Evolutionary conservation across 2,888 invertebrate genomes (phyloP).

Genomic region (Helobdella robusta): DNA sequence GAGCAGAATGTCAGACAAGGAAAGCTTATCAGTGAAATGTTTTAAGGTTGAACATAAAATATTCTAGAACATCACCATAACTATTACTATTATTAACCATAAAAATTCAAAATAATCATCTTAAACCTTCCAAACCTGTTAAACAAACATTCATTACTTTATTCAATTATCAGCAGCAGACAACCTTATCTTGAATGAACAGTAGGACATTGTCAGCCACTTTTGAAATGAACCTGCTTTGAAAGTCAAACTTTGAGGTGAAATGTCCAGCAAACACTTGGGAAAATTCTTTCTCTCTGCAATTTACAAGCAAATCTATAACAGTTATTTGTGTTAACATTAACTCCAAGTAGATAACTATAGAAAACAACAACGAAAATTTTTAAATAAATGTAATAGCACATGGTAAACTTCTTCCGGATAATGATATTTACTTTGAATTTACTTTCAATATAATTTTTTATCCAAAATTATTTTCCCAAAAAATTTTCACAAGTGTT

Average conservation of each 20-base stretch:
- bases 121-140: background rate
- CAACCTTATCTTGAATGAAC: conserved; percentile 22
- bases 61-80: background rate
- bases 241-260: background rate
- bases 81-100: background rate
- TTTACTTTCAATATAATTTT: no score
- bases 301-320: no score
- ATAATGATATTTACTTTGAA: no score
- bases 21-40: conserved; percentile 4
- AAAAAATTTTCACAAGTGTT: no score
- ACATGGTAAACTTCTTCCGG: no score
- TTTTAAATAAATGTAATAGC: no score
- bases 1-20: conserved; percentile 18
- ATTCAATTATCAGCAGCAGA: background rate
- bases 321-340: no score
- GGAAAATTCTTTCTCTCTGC: conserved; percentile 1
- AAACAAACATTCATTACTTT: background rate
- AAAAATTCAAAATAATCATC: background rate
- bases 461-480: no score
- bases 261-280: conserved; percentile 15
- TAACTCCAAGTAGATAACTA: no score
- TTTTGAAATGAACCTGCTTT: background rate
- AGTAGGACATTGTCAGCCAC: background rate
- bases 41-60: no score
- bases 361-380: no score